Conservation (phyloP, 1,140 invertebrate species). For the Venturia canescens region DNA sequence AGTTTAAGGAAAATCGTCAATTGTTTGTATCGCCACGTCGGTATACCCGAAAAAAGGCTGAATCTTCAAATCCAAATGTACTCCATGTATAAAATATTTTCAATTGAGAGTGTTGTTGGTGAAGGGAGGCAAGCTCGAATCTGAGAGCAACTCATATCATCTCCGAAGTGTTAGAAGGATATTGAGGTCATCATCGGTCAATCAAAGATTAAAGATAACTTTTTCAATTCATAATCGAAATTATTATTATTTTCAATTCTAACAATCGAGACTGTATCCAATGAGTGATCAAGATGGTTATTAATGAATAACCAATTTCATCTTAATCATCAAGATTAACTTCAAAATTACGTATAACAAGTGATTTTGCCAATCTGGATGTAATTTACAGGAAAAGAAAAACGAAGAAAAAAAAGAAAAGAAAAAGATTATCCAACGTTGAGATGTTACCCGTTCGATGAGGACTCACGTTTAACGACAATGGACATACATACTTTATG, state of each 20-base stretch:
- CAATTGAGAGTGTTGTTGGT: not conserved
- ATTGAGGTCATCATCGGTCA: not conserved
- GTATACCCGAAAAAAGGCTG: no score
- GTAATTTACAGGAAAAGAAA: conserved; percentile 13
- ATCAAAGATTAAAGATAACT: not conserved
- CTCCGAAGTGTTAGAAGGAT: not conserved
- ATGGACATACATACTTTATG: conserved; percentile 48
- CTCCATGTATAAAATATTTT: conserved; percentile 15
- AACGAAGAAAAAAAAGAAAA: not conserved
- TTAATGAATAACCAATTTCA: no score
- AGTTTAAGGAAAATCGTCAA: no score
- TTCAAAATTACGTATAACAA: conserved; percentile 27
- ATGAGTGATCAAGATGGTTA: not conserved
- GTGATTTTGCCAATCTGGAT: conserved; percentile 9
- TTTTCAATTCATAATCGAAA: not conserved
- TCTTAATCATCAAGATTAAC: not conserved
- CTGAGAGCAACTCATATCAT: conserved; percentile 8
- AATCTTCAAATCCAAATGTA: no score
- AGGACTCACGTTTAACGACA: conserved; percentile 9
- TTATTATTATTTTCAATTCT: no score
- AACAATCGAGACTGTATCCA: not conserved
- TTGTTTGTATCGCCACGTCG: no score
- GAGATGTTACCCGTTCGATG: conserved; percentile 11
- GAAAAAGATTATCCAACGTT: not conserved
- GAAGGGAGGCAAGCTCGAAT: conserved; percentile 55